These are phyloP conservation scores for Delphinapterus leucas DNA, from an alignment of 2,113 vertebrate species.

Conservation along the genomic window DNA sequence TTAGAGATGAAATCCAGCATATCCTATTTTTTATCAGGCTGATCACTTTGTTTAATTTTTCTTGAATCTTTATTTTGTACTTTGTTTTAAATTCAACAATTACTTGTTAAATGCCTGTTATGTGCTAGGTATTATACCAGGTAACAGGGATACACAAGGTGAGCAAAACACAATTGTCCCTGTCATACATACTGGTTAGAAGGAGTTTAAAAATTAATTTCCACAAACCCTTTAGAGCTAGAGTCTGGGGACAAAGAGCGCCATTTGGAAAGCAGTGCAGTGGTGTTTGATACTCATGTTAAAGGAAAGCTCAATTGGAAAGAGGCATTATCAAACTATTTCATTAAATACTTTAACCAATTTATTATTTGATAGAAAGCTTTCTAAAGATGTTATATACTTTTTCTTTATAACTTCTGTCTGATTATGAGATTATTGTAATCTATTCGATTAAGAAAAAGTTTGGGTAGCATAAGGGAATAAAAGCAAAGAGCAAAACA, in stretches of 20 bases:
- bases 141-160: not conserved
- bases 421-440: not conserved
- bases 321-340: not conserved
- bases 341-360: conserved; percentile 18
- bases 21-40: not conserved
- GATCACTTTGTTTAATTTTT: not conserved
- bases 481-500: not conserved
- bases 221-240: conserved; percentile 2
- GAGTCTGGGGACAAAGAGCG: not conserved
- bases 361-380: conserved; percentile 19
- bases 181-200: not conserved
- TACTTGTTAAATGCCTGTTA: not conserved
- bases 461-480: not conserved
- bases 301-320: conserved; percentile 44
- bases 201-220: conserved; percentile 41
- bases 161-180: not conserved
- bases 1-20: conserved; percentile 1
- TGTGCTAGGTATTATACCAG: not conserved
- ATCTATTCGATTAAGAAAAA: not conserved
- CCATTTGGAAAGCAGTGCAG: conserved; percentile 26
- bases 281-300: not conserved
- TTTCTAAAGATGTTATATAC: not conserved
- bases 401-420: not conserved
- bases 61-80: not conserved
- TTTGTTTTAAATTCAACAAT: conserved; percentile 7